A percentile compares a stretch with the other conserved stretches of the same genome.
phyloP scores from a whole-genome alignment of 2,113 vertebrate species.

The Noturus placidus region DNA sequence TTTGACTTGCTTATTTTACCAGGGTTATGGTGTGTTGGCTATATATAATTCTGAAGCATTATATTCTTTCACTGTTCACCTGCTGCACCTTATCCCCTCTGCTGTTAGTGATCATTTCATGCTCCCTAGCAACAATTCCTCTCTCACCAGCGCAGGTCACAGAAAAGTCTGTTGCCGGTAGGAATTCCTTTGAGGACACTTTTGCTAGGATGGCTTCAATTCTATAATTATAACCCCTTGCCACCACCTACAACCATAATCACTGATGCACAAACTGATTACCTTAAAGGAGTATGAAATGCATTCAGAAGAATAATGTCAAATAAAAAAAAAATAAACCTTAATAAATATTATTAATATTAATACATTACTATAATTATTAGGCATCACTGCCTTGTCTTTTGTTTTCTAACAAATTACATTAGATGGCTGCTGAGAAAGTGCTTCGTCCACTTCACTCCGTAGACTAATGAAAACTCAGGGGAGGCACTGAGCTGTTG shows the following conservation, averaged over 20 bases:
- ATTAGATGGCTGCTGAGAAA: constrained; percentile 11
- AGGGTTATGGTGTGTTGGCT: not conserved
- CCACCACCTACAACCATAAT: not conserved
- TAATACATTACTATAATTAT: not conserved
- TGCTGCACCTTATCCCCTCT: not conserved
- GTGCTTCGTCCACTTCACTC: constrained; percentile 11
- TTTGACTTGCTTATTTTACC: not conserved
- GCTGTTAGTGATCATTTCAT: not conserved
- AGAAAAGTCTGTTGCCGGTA: not conserved
- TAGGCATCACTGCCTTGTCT: not conserved
- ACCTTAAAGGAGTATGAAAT: not conserved
- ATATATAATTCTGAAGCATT: not conserved
- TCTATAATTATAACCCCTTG: constrained; percentile 10
- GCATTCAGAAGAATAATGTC: not conserved
- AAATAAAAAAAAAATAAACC: no score
- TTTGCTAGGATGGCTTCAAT: constrained; percentile 56
- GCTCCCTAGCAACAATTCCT: constrained; percentile 18
- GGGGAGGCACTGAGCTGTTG: constrained; percentile 67
- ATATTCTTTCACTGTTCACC: not conserved
- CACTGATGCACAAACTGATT: constrained; percentile 7
- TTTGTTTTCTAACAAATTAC: constrained; percentile 17
- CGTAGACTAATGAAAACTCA: constrained; percentile 72
- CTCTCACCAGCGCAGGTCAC: not conserved
- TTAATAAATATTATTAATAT: no score
- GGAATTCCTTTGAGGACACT: constrained; percentile 5